These are phyloP conservation scores for Cromileptes altivelis DNA, from an alignment of 2,113 vertebrate genomes.

Conservation along the genomic window DNA sequence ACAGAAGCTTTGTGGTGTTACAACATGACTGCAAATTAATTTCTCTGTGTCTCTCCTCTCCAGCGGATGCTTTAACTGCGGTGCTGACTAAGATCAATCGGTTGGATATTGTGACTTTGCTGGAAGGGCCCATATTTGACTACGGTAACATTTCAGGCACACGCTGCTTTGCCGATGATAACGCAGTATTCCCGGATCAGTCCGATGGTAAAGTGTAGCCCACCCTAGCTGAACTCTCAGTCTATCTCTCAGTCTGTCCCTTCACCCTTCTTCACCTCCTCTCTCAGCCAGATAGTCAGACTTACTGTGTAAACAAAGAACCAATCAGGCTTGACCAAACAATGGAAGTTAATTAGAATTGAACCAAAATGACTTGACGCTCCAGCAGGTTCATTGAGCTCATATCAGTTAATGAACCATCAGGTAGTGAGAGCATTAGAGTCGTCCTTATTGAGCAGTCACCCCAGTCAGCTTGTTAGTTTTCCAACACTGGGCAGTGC, in stretches of 20 bases:
- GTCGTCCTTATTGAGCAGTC: constrained; percentile 23
- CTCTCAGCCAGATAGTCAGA: constrained; percentile 74
- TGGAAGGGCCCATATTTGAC: constrained; percentile 99
- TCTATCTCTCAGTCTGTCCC: constrained; percentile 83
- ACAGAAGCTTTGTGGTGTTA: neutral
- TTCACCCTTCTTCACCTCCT: constrained; percentile 79
- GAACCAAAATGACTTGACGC: constrained; percentile 20
- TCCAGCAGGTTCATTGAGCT: constrained; percentile 29
- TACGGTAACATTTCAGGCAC: constrained; percentile 99
- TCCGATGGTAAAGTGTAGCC: constrained; percentile 97
- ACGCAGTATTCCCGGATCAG: constrained; percentile 96
- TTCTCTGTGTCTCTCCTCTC: constrained; percentile 67
- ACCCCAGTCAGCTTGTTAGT: constrained; percentile 37
- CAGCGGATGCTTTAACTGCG: constrained; percentile 98
- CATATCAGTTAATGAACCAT: constrained; percentile 28
- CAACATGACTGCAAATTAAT: neutral
- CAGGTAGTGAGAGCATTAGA: constrained; percentile 31
- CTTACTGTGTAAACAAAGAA: constrained; percentile 63
- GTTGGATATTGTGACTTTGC: constrained; percentile 99
- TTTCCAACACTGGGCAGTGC: constrained; percentile 36
- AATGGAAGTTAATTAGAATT: constrained; percentile 6
- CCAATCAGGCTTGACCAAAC: constrained; percentile 59
- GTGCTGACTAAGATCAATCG: constrained; percentile 99
- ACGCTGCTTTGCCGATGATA: constrained; percentile 99
- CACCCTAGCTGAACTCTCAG: constrained; percentile 86